Percentiles rank a stretch among this genome's conserved stretches.
Evolutionary conservation across 2,888 invertebrate species (phyloP).

Genomic region (Boloria euphrosyne): DNA sequence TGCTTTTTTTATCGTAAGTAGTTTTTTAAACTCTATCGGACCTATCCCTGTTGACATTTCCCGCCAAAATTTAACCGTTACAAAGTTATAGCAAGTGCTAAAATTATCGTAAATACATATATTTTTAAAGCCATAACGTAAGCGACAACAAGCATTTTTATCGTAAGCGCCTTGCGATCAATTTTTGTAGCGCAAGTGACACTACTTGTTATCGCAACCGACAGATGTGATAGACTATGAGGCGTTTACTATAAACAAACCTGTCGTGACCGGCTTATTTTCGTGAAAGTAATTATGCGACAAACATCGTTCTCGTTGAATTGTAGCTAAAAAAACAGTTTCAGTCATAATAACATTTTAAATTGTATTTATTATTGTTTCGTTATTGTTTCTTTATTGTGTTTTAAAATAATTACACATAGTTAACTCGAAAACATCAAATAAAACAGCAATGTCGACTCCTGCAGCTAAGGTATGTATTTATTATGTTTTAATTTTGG

Average conservation of each 20-base stretch:
- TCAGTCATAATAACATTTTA: no score
- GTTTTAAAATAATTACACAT: no score
- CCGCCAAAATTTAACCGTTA: not conserved
- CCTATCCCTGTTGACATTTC: not conserved
- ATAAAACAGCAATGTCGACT: not conserved
- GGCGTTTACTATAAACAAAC: slow-evolving; percentile 15
- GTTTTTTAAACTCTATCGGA: not conserved
- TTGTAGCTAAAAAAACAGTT: no score
- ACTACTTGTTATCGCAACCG: not conserved
- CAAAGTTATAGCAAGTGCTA: slow-evolving; percentile 1
- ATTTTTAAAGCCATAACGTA: not conserved
- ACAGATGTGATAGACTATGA: not conserved
- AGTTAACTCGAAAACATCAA: not conserved
- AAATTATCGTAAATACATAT: slow-evolving; percentile 5
- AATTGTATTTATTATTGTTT: no score
- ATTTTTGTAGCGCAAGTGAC: no score
- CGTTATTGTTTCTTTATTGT: no score
- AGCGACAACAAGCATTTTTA: not conserved
- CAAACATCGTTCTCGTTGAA: no score
- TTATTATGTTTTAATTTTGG: not conserved
- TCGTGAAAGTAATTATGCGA: no score
- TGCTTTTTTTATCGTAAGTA: slow-evolving; percentile 4
- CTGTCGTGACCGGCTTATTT: not conserved
- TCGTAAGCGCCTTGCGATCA: not conserved
- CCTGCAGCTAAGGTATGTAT: slow-evolving; percentile 1